These are phyloP conservation scores for Globodera rostochiensis DNA, from an alignment of 1,140 invertebrate species.

Conservation along the genomic window DNA sequence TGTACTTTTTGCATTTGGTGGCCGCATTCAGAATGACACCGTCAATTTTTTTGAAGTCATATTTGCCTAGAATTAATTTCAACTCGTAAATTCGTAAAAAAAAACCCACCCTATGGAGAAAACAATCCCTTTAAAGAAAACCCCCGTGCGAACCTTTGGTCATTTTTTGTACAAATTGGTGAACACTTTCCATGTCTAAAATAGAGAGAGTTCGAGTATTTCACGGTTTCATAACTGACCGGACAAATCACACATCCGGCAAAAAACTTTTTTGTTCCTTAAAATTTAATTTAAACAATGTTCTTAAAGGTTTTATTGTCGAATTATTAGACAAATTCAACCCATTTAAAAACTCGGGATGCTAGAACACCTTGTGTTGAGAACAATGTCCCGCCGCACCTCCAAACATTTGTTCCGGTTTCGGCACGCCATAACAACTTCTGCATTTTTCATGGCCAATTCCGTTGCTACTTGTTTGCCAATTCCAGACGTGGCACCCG, in stretches of 20 bases:
- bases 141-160: slow-evolving; percentile 42
- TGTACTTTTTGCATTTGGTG: slow-evolving; percentile 26
- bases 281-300: neutral
- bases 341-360: too few relatives aligned
- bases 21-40: slow-evolving; percentile 62
- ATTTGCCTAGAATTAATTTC: slow-evolving; percentile 51
- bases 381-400: slow-evolving; percentile 58
- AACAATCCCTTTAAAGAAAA: neutral
- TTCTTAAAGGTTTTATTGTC: neutral
- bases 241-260: slow-evolving; percentile 58
- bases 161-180: slow-evolving; percentile 60
- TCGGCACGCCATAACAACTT: slow-evolving; percentile 63
- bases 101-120: neutral
- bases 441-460: slow-evolving; percentile 59
- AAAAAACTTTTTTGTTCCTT: slow-evolving; percentile 62
- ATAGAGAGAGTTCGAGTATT: neutral
- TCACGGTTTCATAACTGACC: slow-evolving; percentile 10
- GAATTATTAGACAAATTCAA: too few relatives aligned
- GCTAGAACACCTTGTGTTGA: slow-evolving; percentile 39
- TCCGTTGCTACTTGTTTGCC: slow-evolving; percentile 46
- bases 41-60: slow-evolving; percentile 58
- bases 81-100: neutral
- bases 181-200: slow-evolving; percentile 59
- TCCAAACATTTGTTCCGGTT: slow-evolving; percentile 63
- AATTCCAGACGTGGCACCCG: slow-evolving; percentile 55